A percentile compares a stretch with the other conserved stretches of the same genome.
These are phyloP conservation scores for Pediacus dermestoides DNA, from an alignment of 2,888 invertebrate genomes.

Conservation along the genomic window DNA sequence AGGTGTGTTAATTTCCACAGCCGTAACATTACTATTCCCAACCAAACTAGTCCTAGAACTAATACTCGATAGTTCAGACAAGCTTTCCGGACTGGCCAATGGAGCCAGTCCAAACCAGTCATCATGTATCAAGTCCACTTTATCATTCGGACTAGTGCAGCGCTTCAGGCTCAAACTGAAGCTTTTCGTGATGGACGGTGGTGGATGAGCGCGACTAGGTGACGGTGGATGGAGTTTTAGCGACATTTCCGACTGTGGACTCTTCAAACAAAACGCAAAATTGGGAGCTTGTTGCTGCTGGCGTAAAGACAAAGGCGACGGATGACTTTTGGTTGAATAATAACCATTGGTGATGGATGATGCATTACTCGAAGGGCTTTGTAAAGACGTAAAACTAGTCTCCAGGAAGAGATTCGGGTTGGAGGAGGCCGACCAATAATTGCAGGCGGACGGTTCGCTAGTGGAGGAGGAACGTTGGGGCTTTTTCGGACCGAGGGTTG, in stretches of 20 bases:
- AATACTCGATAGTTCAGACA: slow-evolving; percentile 77
- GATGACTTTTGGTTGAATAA: slow-evolving; percentile 42
- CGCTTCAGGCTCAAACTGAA: slow-evolving; percentile 36
- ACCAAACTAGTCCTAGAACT: slow-evolving; percentile 65
- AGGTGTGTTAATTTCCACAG: slow-evolving; percentile 36
- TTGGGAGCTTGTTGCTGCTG: slow-evolving; percentile 8
- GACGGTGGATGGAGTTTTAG: slow-evolving; percentile 4
- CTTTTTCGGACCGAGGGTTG: slow-evolving; percentile 74
- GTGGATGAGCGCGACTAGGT: neutral
- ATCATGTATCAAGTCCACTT: slow-evolving; percentile 57
- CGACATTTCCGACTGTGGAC: neutral
- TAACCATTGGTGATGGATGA: slow-evolving; percentile 47
- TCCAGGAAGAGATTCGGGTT: slow-evolving; percentile 60
- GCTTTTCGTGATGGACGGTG: slow-evolving; percentile 27
- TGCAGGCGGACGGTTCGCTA: slow-evolving; percentile 35
- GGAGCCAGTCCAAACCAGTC: slow-evolving; percentile 72
- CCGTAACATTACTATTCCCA: slow-evolving; percentile 48
- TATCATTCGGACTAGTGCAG: slow-evolving; percentile 33
- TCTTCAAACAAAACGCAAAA: neutral
- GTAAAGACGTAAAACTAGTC: slow-evolving; percentile 71
- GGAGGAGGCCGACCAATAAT: slow-evolving; percentile 48
- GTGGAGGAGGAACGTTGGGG: slow-evolving; percentile 60
- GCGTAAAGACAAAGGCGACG: slow-evolving; percentile 35
- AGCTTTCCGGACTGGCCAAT: slow-evolving; percentile 76
- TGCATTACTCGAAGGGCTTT: slow-evolving; percentile 49